phyloP scores from a whole-genome alignment of 1,140 invertebrate species.

The Sitobion miscanthi region DNA sequence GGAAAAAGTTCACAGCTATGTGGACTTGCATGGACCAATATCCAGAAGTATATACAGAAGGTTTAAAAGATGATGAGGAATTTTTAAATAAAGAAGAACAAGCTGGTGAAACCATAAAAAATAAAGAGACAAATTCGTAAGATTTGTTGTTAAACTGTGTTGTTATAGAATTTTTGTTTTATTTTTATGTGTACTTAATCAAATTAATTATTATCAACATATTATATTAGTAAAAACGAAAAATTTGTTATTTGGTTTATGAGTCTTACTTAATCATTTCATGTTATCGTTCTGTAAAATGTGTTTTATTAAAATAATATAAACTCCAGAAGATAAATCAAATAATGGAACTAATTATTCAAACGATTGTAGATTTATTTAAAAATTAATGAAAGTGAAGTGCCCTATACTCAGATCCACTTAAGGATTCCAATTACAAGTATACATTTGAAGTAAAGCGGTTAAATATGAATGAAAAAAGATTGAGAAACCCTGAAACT shows the following conservation, averaged over 20 bases:
- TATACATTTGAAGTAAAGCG: no score
- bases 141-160: slow-evolving; percentile 20
- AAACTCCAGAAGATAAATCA: background rate
- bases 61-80: slow-evolving; percentile 62
- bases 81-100: slow-evolving; percentile 68
- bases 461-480: no score
- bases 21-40: slow-evolving; percentile 90
- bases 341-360: background rate
- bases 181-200: slow-evolving; percentile 40
- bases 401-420: background rate
- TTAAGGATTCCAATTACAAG: no score
- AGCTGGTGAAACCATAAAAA: slow-evolving; percentile 16
- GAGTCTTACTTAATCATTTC: background rate
- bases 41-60: slow-evolving; percentile 84
- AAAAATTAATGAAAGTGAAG: background rate
- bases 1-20: slow-evolving; percentile 88
- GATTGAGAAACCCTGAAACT: no score
- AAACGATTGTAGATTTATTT: background rate
- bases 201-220: slow-evolving; percentile 8
- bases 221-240: slow-evolving; percentile 22
- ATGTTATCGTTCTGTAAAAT: background rate
- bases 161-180: slow-evolving; percentile 46
- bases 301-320: background rate
- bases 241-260: background rate
- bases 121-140: slow-evolving; percentile 48